Evolutionary conservation across 2,888 invertebrate genomes (phyloP).

Genomic region (Strigamia maritima): DNA sequence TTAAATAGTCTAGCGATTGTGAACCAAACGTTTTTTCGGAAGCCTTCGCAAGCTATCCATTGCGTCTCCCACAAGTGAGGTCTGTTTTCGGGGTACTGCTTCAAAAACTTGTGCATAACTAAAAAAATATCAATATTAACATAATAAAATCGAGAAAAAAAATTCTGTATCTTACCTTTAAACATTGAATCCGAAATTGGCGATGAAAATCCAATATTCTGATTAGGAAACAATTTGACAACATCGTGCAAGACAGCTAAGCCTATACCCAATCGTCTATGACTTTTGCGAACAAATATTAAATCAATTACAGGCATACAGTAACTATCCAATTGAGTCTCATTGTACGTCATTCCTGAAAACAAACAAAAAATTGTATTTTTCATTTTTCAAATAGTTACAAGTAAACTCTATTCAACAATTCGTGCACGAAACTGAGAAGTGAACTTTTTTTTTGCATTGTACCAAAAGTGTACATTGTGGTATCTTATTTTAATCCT

Average conservation of each 20-base stretch:
- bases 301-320: constrained; percentile 52
- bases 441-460: too few relatives aligned
- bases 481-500: too few relatives aligned
- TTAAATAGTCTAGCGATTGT: not conserved
- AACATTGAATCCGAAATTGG: constrained; percentile 53
- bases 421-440: too few relatives aligned
- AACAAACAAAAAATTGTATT: too few relatives aligned
- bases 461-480: too few relatives aligned
- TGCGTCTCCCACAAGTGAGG: constrained; percentile 20
- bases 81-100: not conserved
- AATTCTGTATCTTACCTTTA: constrained; percentile 46
- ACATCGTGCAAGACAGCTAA: constrained; percentile 49
- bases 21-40: constrained; percentile 26
- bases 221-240: constrained; percentile 46
- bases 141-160: constrained; percentile 33
- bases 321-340: constrained; percentile 46
- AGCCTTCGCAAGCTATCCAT: constrained; percentile 36
- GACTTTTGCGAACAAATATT: constrained; percentile 50
- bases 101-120: constrained; percentile 15
- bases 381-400: too few relatives aligned
- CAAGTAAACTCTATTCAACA: too few relatives aligned
- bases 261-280: constrained; percentile 51
- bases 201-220: constrained; percentile 52
- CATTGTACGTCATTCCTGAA: not conserved
- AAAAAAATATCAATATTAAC: constrained; percentile 37